Evolutionary conservation across 2,113 vertebrate genomes (phyloP), one percentile per base, ranked within the genome.

Genomic region (Chelonoidis abingdonii): DNA sequence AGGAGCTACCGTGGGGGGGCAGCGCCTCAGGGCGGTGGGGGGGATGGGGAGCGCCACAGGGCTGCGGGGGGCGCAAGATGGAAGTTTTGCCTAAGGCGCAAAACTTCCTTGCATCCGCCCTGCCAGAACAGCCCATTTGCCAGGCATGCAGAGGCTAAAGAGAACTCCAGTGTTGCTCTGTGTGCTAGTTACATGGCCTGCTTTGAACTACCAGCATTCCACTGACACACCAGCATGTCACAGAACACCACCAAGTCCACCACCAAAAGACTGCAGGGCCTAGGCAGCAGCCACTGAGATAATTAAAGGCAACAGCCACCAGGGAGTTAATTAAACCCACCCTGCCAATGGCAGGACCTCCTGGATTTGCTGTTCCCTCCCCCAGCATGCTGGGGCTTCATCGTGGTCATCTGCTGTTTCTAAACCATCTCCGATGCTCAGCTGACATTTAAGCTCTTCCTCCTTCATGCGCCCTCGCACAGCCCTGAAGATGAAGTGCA

Each of bases 381-480:
- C 84, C 87, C 89, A 92, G 87, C 88, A 86, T 62, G 49, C 91
- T 0, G 3, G 38, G 75, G 80, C 78, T 41, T 91, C 91, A 85
- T 83, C 87, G 89, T 86, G 69, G 22, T 56, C 86, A 83, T 69
- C 47, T 0, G 0, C 72, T 0, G 1, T 44, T 94, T 76, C 54
- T 24, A 25, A 47, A 52, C 50, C 8, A 27, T 2, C 47, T 49
- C 41, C 5, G 0, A 8, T 17, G 35, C 91, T 88, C 54, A 93
- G 80, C 80, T 97, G 96, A 85, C 83, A 91, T 97, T 95, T 95
- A 82, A 97, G 69, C 24, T 87, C 35, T 94, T 89, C 79, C 88
- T 87, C 75, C 85, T 62, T 44, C 84, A 65, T 80, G 76, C 81
- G 90, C 57, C 50, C 78, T 92, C 5, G 0, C 44, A 56, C 50